phyloP scores from a whole-genome alignment of 2,797 vertebrate species.

The Acanthurus tractus region DNA sequence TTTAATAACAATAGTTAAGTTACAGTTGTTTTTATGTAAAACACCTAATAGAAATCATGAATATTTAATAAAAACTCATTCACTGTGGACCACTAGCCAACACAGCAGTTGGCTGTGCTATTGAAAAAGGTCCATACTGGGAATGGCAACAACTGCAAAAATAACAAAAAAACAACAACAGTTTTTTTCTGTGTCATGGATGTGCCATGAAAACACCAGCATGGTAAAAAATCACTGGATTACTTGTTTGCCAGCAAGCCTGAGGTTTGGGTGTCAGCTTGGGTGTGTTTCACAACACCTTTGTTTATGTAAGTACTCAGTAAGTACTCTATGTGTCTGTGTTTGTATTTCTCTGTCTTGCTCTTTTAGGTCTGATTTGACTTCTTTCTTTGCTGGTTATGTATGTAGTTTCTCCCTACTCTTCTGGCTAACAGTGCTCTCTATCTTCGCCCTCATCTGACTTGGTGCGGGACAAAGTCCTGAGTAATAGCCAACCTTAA shows the following conservation, averaged over 20 bases:
- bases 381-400: conserved; percentile 15
- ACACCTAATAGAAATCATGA: too few species aligned
- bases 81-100: too few species aligned
- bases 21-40: too few species aligned
- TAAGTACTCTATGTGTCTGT: neutral
- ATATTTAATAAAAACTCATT: too few species aligned
- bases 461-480: conserved; percentile 57
- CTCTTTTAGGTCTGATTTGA: conserved; percentile 11
- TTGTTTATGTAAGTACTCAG: conserved; percentile 14
- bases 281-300: neutral
- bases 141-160: neutral
- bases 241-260: neutral
- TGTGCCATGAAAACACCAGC: neutral
- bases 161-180: neutral
- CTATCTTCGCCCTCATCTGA: conserved; percentile 55
- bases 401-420: conserved; percentile 15
- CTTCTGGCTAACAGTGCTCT: conserved; percentile 12
- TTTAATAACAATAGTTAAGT: too few species aligned
- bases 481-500: conserved; percentile 77
- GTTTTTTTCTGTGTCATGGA: conserved; percentile 4
- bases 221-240: neutral
- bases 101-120: neutral
- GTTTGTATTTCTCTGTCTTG: conserved; percentile 3
- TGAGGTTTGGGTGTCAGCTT: too few species aligned
- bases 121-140: neutral